Evolutionary conservation across 2,113 vertebrate genomes (phyloP), one percentile per base, ranked within the genome.

Genomic region (Engraulis encrasicolus): DNA sequence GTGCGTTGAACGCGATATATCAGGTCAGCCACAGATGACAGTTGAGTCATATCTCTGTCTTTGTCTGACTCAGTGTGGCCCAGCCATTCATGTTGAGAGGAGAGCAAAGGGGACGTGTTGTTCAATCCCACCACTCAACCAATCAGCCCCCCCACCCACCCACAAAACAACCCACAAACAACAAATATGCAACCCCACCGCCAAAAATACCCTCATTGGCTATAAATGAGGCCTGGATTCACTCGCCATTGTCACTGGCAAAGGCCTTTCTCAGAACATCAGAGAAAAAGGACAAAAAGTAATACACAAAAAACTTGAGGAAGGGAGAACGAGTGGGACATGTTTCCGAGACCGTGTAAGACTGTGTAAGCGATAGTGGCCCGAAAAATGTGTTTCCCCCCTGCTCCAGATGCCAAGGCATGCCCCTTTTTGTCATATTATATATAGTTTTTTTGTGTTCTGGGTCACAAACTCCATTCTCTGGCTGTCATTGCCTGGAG

Each of bases 391-490:
- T 81, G 81, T 86, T 85, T 92, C 87, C 81, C 86, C 80, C 83
- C 83, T 85, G 77, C 80, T 89, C 88, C 89, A 91, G 79, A 87
- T 89, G 87, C 79, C 78, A 31, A 78, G 79, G 85, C 79, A 81
- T 52, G 78, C 54, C 78, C 87, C 90, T 87, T 92, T n/a, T 92
- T 92, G 90, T 93, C 86, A 88, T 87, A 85, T 90, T 94, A 89
- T 88, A 92, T 90, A 89, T 36, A 93, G 93, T 92, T 91, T n/a
- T n/a, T n/a, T 89, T 85, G 91, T 81, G 78, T 94, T 95, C 92
- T 95, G 91, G 95, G 94, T 97, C 95, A 96, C 87, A 92, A 93
- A 93, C 91, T 93, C 88, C 92, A 92, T 94, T 95, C 48, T 91
- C 92, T 95, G 94, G 87, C 91, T 94, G 95, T 95, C 93, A 91